Conservation (phyloP, 1,140 invertebrate species). For the Daktulosphaira vitifoliae region DNA sequence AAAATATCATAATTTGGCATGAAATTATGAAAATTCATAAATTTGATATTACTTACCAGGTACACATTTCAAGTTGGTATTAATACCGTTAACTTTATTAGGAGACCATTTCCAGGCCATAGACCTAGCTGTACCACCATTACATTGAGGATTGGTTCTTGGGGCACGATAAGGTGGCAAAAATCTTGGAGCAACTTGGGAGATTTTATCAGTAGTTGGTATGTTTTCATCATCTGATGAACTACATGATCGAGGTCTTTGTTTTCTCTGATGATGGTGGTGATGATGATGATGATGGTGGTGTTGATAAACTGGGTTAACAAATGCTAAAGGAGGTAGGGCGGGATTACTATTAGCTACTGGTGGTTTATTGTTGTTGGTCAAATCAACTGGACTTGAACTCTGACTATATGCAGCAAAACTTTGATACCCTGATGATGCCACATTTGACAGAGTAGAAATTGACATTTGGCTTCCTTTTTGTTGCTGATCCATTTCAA, state of each 20-base stretch:
- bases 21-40: no score
- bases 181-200: slow-evolving; percentile 40
- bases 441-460: slow-evolving; percentile 70
- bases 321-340: slow-evolving; percentile 66
- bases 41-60: background rate
- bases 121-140: slow-evolving; percentile 32
- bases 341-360: slow-evolving; percentile 17
- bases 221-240: slow-evolving; percentile 42
- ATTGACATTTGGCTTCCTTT: slow-evolving; percentile 67
- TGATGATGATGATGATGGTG: slow-evolving; percentile 46
- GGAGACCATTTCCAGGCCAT: slow-evolving; percentile 32
- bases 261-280: slow-evolving; percentile 46
- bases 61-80: slow-evolving; percentile 8
- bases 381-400: slow-evolving; percentile 74
- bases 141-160: slow-evolving; percentile 40
- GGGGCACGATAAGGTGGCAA: slow-evolving; percentile 38
- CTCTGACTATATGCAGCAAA: slow-evolving; percentile 83
- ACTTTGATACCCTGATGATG: slow-evolving; percentile 82
- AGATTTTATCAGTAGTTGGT: slow-evolving; percentile 12
- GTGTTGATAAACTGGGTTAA: slow-evolving; percentile 67
- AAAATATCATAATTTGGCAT: no score
- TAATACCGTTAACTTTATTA: slow-evolving; percentile 7
- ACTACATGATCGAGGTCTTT: slow-evolving; percentile 40
- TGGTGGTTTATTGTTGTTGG: slow-evolving; percentile 39
- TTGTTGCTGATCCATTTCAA: slow-evolving; percentile 50